Evolutionary conservation across 2,113 vertebrate species (phyloP).

Genomic region (Pristiophorus japonicus): DNA sequence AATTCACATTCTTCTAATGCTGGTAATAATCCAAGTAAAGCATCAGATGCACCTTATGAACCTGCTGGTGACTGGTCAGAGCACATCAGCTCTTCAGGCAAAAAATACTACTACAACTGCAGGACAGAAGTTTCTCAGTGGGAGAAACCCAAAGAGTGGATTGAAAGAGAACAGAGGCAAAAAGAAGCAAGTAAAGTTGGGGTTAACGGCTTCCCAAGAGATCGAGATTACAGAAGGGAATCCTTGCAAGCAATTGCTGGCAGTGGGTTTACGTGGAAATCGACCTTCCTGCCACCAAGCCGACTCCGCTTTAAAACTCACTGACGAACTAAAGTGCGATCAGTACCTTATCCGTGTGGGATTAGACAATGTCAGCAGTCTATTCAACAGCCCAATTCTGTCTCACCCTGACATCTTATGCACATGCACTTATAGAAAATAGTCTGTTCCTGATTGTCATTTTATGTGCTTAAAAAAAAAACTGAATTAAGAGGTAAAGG

Average conservation of each 20-base stretch:
- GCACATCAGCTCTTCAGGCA: slow-evolving; percentile 98
- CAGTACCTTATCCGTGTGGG: too few relatives aligned
- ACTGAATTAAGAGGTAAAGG: too few relatives aligned
- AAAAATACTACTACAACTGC: slow-evolving; percentile 99
- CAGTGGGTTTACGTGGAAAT: slow-evolving; percentile 77
- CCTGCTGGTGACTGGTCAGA: slow-evolving; percentile 97
- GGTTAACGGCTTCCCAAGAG: slow-evolving; percentile 96
- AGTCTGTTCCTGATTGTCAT: too few relatives aligned
- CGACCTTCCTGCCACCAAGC: too few relatives aligned
- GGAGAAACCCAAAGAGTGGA: slow-evolving; percentile 99
- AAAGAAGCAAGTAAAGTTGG: slow-evolving; percentile 90
- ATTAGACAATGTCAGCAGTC: too few relatives aligned
- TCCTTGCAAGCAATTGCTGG: slow-evolving; percentile 84
- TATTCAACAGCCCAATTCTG: too few relatives aligned
- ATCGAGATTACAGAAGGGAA: slow-evolving; percentile 98
- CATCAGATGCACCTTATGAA: slow-evolving; percentile 85
- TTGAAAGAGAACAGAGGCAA: slow-evolving; percentile 96
- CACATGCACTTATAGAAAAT: too few relatives aligned
- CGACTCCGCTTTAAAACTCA: too few relatives aligned
- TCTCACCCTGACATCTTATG: too few relatives aligned
- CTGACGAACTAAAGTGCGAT: too few relatives aligned
- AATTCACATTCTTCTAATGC: slow-evolving; percentile 92
- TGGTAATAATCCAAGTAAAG: slow-evolving; percentile 87
- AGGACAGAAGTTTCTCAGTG: slow-evolving; percentile 98
- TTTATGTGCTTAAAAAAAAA: too few relatives aligned